These are phyloP conservation scores for Heliconius ismenius DNA, from an alignment of 2,888 invertebrate species.

Conservation along the genomic window DNA sequence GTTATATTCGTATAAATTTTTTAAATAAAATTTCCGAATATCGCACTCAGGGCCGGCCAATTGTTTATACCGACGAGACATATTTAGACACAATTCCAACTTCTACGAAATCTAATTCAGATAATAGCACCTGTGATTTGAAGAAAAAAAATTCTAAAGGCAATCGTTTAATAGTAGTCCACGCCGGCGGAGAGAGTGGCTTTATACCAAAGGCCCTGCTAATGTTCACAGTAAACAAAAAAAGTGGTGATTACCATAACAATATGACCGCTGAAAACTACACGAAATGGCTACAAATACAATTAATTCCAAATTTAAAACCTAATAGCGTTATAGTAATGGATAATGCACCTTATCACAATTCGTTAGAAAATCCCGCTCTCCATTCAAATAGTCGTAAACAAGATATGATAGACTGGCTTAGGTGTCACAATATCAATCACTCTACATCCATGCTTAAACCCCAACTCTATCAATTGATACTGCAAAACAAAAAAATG, in stretches of 20 bases:
- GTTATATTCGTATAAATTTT: conserved; percentile 1
- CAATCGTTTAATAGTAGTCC: not conserved
- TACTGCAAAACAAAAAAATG: conserved; percentile 1
- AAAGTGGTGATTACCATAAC: not conserved
- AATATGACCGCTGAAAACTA: conserved; percentile 3
- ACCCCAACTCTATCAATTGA: conserved; percentile 11
- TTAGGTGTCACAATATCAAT: not conserved
- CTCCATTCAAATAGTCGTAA: not conserved
- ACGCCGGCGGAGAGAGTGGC: not conserved
- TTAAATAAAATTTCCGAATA: conserved; percentile 4
- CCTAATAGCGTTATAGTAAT: not conserved
- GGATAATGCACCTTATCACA: conserved; percentile 2
- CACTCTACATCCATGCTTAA: conserved; percentile 1
- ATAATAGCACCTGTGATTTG: not conserved
- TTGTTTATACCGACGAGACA: not conserved
- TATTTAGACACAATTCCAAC: not conserved
- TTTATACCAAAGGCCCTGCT: not conserved
- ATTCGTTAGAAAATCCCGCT: conserved; percentile 5
- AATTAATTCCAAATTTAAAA: conserved; percentile 5
- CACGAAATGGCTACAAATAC: not conserved
- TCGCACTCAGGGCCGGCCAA: conserved; percentile 8
- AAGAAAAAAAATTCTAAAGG: not conserved
- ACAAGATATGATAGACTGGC: not conserved
- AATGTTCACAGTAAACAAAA: not conserved
- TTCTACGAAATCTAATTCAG: too few relatives aligned